Base-by-base conservation (phyloP, 2,888 invertebrate genomes). In the Tenthredo notha region DNA sequence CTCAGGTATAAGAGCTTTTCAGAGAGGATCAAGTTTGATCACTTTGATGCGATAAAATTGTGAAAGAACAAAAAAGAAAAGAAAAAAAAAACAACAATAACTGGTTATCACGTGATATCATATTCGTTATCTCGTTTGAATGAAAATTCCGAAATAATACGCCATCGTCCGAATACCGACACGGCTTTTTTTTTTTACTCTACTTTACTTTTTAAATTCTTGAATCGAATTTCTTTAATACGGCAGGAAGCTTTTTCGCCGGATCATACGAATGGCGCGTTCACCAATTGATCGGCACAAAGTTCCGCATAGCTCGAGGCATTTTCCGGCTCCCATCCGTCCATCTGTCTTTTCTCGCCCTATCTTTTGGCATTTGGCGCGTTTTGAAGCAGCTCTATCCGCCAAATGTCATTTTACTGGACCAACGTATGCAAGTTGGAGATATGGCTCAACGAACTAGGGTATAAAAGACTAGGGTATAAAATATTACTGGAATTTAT, bases 291-390 rank as follows among this genome's bases (percentile, higher is more conserved):
- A 83, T 83, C 83, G 83, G 83, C 67, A 83, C 43, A 83, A 70
- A 83, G 83, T 83, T 67, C 83, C 83, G 83, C 83, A 83, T 83
- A 40, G 83, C 83, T 83, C 83, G 54, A 70, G 83, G 83, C 83
- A 67, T 83, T 83, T 67, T 47, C 83, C 67, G 67, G 61, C 67
- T 83, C 67, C 70, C 70, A 50, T 67, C 67, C 67, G 67, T 83
- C 83, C 65, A 67, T 83, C 70, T 33, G 83, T 83, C 65, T 65
- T 70, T 67, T 67, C 47, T n/a, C 37, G n/a, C n/a, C 50, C 67
- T 70, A 70, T 83, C 83, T 83, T 50, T 67, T 83, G 83, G 83
- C 83, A 47, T 67, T 50, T 50, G 83, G 43, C 70, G 15, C 80
- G 40, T 61, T 65, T 61, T 61, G 37, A 10, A 80, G 80, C 80